A percentile compares a stretch with the other conserved stretches of the same genome.
Conservation (phyloP, 1,140 invertebrate genomes). For the Conus betulinus region DNA sequence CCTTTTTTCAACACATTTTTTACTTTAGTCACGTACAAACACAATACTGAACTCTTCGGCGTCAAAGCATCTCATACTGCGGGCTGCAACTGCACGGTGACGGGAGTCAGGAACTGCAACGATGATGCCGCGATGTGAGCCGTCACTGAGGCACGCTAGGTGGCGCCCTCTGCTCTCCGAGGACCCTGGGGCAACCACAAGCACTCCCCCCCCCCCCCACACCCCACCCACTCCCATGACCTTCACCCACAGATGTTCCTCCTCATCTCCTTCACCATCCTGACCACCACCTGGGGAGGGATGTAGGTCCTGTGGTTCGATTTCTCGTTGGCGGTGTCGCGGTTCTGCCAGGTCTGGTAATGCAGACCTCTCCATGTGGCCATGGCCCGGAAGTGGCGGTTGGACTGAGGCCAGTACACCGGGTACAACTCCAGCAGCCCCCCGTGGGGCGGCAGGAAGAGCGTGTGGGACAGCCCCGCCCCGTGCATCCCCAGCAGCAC, state of each 20-base stretch:
- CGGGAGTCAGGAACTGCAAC: too few relatives aligned
- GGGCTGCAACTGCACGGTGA: too few relatives aligned
- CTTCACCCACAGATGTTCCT: constrained; percentile 39
- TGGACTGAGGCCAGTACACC: constrained; percentile 59
- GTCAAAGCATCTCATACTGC: too few relatives aligned
- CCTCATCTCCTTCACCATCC: constrained; percentile 40
- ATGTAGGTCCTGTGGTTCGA: constrained; percentile 56
- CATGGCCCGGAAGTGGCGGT: constrained; percentile 67
- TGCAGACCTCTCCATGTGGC: constrained; percentile 66
- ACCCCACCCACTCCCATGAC: too few relatives aligned
- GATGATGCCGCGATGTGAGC: too few relatives aligned
- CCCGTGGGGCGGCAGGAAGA: constrained; percentile 97
- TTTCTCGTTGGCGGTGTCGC: constrained; percentile 56
- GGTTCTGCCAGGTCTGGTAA: constrained; percentile 67
- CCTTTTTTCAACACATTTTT: too few relatives aligned
- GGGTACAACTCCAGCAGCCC: constrained; percentile 93
- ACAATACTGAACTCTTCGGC: too few relatives aligned
- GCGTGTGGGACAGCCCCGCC: constrained; percentile 93
- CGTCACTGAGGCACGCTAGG: too few relatives aligned
- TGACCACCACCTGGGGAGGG: constrained; percentile 38
- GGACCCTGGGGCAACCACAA: not conserved
- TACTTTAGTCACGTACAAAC: too few relatives aligned
- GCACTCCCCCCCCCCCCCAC: too few relatives aligned
- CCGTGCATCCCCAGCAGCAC: constrained; percentile 98
- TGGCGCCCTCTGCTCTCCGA: too few relatives aligned